phyloP scores from a whole-genome alignment of 2,888 invertebrate genomes.

The Catocala nupta region DNA sequence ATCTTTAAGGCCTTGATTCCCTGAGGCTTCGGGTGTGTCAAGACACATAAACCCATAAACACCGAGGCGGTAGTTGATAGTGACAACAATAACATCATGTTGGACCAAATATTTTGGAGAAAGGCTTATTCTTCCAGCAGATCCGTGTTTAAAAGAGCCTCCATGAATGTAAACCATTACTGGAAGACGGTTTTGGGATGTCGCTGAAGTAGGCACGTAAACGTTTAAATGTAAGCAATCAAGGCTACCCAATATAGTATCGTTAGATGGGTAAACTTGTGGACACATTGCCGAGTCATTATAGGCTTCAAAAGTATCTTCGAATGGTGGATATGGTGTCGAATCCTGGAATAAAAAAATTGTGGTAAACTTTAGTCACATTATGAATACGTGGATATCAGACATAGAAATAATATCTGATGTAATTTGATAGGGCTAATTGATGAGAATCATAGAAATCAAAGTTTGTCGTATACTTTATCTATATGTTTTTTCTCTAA shows the following conservation, averaged over 20 bases:
- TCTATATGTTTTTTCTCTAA: no score
- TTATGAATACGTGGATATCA: no score
- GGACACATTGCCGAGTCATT: slow-evolving; percentile 66
- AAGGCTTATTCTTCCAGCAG: slow-evolving; percentile 44
- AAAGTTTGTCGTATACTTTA: no score
- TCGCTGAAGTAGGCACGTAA: slow-evolving; percentile 60
- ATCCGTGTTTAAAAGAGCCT: slow-evolving; percentile 59
- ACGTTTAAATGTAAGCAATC: slow-evolving; percentile 67
- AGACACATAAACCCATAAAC: slow-evolving; percentile 74
- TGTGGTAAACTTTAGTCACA: no score
- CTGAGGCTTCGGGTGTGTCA: slow-evolving; percentile 61
- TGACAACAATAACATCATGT: slow-evolving; percentile 67
- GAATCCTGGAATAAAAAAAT: slow-evolving; percentile 58
- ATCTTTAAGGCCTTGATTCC: slow-evolving; percentile 73
- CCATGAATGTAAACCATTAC: slow-evolving; percentile 69
- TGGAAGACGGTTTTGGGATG: slow-evolving; percentile 55
- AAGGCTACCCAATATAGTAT: slow-evolving; percentile 49
- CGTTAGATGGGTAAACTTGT: slow-evolving; percentile 52
- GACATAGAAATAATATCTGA: no score
- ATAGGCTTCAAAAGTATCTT: slow-evolving; percentile 60
- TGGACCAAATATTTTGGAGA: slow-evolving; percentile 64
- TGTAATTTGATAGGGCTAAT: no score
- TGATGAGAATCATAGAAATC: no score
- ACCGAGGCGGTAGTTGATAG: slow-evolving; percentile 66
- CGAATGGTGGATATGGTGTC: slow-evolving; percentile 52